These are phyloP conservation scores for Trinectes maculatus DNA, from an alignment of 2,113 vertebrate genomes.

Conservation along the genomic window DNA sequence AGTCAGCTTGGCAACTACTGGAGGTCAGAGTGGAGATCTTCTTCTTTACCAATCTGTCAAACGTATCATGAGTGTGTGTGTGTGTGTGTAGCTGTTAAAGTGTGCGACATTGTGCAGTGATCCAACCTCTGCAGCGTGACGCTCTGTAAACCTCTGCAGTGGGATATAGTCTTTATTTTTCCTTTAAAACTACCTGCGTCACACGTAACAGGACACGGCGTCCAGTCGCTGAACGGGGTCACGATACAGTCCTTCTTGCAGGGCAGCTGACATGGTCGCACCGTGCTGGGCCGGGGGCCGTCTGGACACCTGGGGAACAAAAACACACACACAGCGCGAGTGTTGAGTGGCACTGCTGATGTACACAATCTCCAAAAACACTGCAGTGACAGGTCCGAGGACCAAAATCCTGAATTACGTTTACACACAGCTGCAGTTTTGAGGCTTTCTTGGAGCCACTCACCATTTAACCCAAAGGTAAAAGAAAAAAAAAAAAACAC, in stretches of 20 bases:
- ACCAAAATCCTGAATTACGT: neutral
- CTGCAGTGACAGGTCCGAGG: neutral
- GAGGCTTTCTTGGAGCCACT: too few species aligned
- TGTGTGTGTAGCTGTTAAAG: slow-evolving; percentile 16
- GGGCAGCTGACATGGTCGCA: slow-evolving; percentile 90
- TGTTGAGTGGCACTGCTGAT: neutral
- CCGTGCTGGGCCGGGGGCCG: slow-evolving; percentile 90
- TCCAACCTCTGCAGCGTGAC: neutral
- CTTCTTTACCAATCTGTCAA: slow-evolving; percentile 50
- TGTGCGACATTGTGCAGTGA: neutral
- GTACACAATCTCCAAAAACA: slow-evolving; percentile 13
- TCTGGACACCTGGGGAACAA: slow-evolving; percentile 87
- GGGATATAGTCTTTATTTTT: neutral
- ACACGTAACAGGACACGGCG: slow-evolving; percentile 86
- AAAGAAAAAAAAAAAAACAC: too few species aligned
- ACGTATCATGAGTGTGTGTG: slow-evolving; percentile 44
- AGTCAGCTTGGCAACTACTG: neutral
- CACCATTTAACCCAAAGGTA: too few species aligned
- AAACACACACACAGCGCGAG: neutral
- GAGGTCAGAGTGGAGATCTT: slow-evolving; percentile 45
- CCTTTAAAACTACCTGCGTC: slow-evolving; percentile 82
- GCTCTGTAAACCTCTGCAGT: too few species aligned
- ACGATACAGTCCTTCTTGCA: slow-evolving; percentile 94
- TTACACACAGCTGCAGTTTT: too few species aligned
- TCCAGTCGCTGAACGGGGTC: slow-evolving; percentile 94